These are phyloP conservation scores for Lissonota sp. DNA, from an alignment of 2,888 invertebrate species.

Conservation along the genomic window DNA sequence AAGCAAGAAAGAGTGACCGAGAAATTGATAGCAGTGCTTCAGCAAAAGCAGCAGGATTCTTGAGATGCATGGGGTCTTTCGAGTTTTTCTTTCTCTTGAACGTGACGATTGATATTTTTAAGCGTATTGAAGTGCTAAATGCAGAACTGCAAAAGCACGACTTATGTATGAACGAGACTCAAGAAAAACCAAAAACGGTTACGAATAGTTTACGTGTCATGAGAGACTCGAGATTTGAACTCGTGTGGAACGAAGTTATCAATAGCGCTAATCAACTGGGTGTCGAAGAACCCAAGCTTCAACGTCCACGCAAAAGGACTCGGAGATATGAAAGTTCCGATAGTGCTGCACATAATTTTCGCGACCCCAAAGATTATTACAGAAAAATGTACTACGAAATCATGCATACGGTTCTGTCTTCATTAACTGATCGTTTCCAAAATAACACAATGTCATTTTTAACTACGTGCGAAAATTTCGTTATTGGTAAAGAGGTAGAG, in stretches of 20 bases:
- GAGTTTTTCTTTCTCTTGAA: constrained; percentile 52
- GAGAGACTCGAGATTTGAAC: constrained; percentile 46
- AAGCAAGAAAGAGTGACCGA: constrained; percentile 22
- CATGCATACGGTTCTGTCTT: constrained; percentile 46
- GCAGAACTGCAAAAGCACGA: constrained; percentile 58
- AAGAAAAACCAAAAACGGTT: not conserved
- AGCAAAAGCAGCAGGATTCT: constrained; percentile 59
- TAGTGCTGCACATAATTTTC: constrained; percentile 33
- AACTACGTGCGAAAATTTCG: constrained; percentile 51
- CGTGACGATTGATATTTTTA: constrained; percentile 62
- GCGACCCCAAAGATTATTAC: constrained; percentile 47
- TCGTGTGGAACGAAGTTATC: constrained; percentile 36
- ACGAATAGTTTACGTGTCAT: constrained; percentile 1
- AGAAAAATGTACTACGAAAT: constrained; percentile 60
- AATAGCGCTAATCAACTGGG: constrained; percentile 39
- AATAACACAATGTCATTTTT: constrained; percentile 50
- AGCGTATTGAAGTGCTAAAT: constrained; percentile 60
- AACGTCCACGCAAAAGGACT: constrained; percentile 29
- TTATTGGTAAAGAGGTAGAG: constrained; percentile 33
- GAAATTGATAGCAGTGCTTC: constrained; percentile 18
- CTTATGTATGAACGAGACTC: constrained; percentile 39
- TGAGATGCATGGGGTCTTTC: constrained; percentile 44
- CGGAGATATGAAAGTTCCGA: constrained; percentile 33
- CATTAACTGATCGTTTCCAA: constrained; percentile 52
- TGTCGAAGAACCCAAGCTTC: constrained; percentile 52